phyloP scores from a whole-genome alignment of 2,113 vertebrate species.

The Trichomycterus rosablanca region DNA sequence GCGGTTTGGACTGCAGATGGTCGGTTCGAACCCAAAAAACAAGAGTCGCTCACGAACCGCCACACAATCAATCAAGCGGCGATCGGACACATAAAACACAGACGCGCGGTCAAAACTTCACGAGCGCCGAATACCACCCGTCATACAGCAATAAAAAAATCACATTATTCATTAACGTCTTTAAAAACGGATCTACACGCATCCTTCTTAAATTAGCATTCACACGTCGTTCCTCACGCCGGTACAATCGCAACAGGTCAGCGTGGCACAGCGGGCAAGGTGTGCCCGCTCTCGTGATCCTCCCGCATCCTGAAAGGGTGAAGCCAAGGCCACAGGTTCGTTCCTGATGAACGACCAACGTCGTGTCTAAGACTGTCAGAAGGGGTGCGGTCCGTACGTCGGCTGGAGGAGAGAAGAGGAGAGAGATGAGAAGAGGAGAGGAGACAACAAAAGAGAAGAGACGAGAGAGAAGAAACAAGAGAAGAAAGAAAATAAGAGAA shows the following conservation, averaged over 20 bases:
- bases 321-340: constrained; percentile 6
- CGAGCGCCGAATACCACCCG: background rate
- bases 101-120: background rate
- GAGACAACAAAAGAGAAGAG: no score
- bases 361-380: constrained; percentile 89
- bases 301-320: background rate
- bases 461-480: no score
- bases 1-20: no score
- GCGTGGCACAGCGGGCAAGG: no score
- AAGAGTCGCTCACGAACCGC: no score
- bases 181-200: constrained; percentile 62
- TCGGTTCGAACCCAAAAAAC: no score
- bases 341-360: background rate
- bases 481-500: no score
- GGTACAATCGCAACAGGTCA: background rate
- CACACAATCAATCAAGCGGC: no score
- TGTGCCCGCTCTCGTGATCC: background rate
- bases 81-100: no score
- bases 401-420: constrained; percentile 74
- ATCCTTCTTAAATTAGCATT: constrained; percentile 63
- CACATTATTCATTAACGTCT: no score
- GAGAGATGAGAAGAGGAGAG: no score
- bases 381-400: constrained; percentile 90
- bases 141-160: no score
- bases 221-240: background rate